Evolutionary conservation across 2,113 vertebrate genomes (phyloP).

Genomic region (Tympanuchus pallidicinctus): DNA sequence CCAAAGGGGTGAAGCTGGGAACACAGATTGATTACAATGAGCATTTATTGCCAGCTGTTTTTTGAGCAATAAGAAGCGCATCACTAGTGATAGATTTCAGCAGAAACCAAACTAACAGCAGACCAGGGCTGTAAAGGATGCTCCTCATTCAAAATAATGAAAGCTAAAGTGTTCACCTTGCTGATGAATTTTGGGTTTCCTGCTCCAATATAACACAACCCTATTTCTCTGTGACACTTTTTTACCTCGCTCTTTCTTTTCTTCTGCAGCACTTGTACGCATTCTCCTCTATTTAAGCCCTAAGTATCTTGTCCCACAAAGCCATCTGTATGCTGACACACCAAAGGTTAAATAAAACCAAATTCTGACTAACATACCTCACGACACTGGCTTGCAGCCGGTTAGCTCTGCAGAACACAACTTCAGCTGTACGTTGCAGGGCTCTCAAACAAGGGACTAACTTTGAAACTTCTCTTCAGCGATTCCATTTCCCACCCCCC

Average conservation of each 20-base stretch:
- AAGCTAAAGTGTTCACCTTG: neutral
- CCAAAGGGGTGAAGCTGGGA: conserved; percentile 4
- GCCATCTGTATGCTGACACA: neutral
- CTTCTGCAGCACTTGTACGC: neutral
- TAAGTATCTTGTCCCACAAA: neutral
- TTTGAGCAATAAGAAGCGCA: neutral
- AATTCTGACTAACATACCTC: neutral
- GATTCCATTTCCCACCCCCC: neutral
- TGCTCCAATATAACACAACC: neutral
- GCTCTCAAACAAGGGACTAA: neutral
- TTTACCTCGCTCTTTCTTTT: neutral
- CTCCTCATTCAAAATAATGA: neutral
- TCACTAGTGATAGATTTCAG: neutral
- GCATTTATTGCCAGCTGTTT: conserved; percentile 12
- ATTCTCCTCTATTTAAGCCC: neutral
- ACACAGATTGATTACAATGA: conserved; percentile 30
- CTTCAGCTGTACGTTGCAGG: neutral
- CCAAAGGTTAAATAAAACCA: neutral
- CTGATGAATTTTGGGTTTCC: neutral
- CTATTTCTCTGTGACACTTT: neutral
- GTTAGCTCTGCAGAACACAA: neutral
- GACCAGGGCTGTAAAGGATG: neutral
- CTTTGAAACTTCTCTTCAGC: neutral
- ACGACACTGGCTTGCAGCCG: neutral
- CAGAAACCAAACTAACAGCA: neutral